A percentile compares a stretch with the other conserved stretches of the same genome.
Evolutionary conservation across 2,113 vertebrate species (phyloP).

Genomic region (Rhegmatorhina hoffmannsi): DNA sequence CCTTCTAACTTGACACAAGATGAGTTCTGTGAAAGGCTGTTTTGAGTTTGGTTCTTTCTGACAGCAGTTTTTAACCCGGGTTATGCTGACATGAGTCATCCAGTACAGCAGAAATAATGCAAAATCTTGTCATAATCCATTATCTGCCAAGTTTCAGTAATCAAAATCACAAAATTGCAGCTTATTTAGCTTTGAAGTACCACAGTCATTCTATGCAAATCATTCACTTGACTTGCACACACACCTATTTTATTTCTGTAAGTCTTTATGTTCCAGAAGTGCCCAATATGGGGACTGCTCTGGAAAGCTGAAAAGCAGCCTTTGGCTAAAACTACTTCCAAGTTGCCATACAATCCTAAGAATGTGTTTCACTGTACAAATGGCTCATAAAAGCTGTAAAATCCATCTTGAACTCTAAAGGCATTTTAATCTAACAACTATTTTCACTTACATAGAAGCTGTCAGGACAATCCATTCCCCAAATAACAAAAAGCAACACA

Average conservation of each 20-base stretch:
- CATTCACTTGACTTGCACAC: background rate
- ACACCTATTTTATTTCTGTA: background rate
- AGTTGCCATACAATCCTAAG: background rate
- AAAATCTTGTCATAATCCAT: background rate
- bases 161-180: background rate
- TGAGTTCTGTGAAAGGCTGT: background rate
- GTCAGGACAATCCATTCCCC: constrained; percentile 41
- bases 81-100: background rate
- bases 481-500: background rate
- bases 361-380: constrained; percentile 46
- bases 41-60: background rate
- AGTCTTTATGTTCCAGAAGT: background rate
- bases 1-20: background rate
- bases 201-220: background rate
- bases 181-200: background rate
- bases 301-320: background rate
- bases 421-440: constrained; percentile 55
- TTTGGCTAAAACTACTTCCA: background rate
- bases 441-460: constrained; percentile 47
- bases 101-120: background rate
- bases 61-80: background rate
- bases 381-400: constrained; percentile 53
- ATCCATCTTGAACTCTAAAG: constrained; percentile 36
- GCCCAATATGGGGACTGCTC: background rate
- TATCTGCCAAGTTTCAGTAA: background rate